Evolutionary conservation across 2,113 vertebrate species (phyloP).

Genomic region (Plecotus auritus): DNA sequence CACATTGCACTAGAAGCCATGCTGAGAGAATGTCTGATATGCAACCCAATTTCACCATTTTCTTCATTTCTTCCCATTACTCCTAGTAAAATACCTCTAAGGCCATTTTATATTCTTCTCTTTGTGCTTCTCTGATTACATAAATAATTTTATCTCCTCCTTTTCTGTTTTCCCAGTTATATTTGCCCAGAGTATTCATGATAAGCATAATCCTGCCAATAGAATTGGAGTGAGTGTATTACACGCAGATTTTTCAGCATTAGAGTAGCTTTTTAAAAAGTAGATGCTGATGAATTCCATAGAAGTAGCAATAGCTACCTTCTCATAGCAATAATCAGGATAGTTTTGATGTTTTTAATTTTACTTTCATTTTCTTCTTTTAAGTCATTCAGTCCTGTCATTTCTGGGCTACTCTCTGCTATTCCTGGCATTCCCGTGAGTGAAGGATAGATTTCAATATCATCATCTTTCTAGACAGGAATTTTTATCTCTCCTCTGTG

Average conservation of each 20-base stretch:
- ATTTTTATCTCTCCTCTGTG: slow-evolving; percentile 44
- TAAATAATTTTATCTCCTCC: slow-evolving; percentile 44
- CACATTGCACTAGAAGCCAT: slow-evolving; percentile 43
- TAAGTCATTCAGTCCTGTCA: slow-evolving; percentile 34
- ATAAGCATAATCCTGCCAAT: neutral
- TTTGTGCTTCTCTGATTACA: slow-evolving; percentile 51
- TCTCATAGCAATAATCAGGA: slow-evolving; percentile 10
- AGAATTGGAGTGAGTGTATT: neutral
- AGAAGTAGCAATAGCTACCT: neutral
- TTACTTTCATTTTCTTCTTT: slow-evolving; percentile 26
- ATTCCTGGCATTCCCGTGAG: slow-evolving; percentile 30
- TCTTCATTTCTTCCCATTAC: slow-evolving; percentile 65
- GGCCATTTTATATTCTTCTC: slow-evolving; percentile 52
- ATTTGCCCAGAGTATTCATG: neutral
- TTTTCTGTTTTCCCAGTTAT: neutral
- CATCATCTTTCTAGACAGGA: slow-evolving; percentile 23
- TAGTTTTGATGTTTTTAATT: neutral
- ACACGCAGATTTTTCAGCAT: neutral
- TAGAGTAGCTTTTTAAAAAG: neutral
- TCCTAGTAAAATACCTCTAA: slow-evolving; percentile 52
- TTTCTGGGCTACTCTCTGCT: slow-evolving; percentile 29
- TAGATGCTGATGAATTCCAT: neutral
- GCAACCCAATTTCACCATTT: slow-evolving; percentile 56
- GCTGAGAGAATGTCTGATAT: slow-evolving; percentile 54
- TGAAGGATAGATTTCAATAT: slow-evolving; percentile 54